Evolutionary conservation across 2,113 vertebrate genomes (phyloP), one percentile per base, ranked within the genome.

Genomic region (Labeo rohita): DNA sequence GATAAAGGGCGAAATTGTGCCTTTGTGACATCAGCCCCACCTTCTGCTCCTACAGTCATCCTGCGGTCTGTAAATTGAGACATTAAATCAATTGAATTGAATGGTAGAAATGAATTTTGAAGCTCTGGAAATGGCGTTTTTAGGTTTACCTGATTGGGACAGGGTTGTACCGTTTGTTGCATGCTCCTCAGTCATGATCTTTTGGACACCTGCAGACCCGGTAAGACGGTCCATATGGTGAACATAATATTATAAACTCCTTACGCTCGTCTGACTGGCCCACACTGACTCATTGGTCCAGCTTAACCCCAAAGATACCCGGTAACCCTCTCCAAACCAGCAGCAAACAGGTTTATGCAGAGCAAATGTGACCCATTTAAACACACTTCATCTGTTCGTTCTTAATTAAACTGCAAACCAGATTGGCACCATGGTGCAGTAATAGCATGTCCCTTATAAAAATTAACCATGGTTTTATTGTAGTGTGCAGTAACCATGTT

Each of bases 191-290:
- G 23, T 50, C 80, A 70, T 72, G 65, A 83, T 83, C 81, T 73
- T 45, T 68, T 84, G 81, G 21, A 56, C 47, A 8, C 81, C 49
- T 36, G 50, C 50, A 77, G 75, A 36, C 49, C 39, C 23, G 39
- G 66, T 82, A 28, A 82, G 61, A 52, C 61, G 16, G 34, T 73
- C 49, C 50, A 73, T 83, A 83, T 83, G 81, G 66, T 45, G 11
- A n/a, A 15, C 1, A 1, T 52, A 73, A 56, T 43, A 59, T 56
- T 56, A 43, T 83, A 68, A 82, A 82, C 61, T 82, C 80, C 80
- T 82, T 82, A 82, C 23, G 2, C 23, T 8, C 2, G 45, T 66
- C 61, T 66, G 45, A 80, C 56, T 52, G 74, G 13, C 73, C 45
- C 39, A 8, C 21, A 50, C 21, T 23, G 66, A 10, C 16, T 28